Percentiles rank a stretch among this genome's conserved stretches.
Conservation (phyloP, 1,140 invertebrate genomes). For the Eumeta japonica region DNA sequence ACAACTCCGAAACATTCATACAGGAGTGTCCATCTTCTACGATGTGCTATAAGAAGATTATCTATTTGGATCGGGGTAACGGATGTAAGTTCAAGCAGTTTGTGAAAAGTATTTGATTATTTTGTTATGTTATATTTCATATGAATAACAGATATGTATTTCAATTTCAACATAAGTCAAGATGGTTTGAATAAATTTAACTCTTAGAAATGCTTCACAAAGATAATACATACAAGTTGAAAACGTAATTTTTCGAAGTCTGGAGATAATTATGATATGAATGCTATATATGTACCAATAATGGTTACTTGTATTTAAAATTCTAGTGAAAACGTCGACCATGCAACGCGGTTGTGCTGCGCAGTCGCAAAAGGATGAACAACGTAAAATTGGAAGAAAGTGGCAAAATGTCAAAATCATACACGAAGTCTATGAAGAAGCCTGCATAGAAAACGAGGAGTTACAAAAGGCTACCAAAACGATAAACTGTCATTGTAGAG, state of each 20-base stretch:
- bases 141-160: too few species aligned
- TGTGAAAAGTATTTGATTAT: too few species aligned
- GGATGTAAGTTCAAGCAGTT: too few species aligned
- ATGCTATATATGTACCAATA: constrained; percentile 3
- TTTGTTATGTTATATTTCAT: too few species aligned
- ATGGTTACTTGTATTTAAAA: neutral
- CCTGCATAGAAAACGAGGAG: constrained; percentile 19
- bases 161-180: too few species aligned
- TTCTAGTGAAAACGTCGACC: constrained; percentile 26
- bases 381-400: constrained; percentile 29
- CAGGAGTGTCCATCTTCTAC: constrained; percentile 30
- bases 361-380: constrained; percentile 30
- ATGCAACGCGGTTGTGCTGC: constrained; percentile 30
- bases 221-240: too few species aligned
- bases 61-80: too few species aligned
- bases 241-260: too few species aligned
- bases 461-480: constrained; percentile 23
- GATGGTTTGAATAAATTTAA: too few species aligned
- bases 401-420: constrained; percentile 24
- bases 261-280: too few species aligned
- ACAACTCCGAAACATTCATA: constrained; percentile 19
- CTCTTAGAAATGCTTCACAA: too few species aligned
- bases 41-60: constrained; percentile 43
- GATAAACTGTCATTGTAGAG: constrained; percentile 51
- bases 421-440: constrained; percentile 30